Evolutionary conservation across 2,113 vertebrate species (phyloP), one percentile per base, ranked within the genome.

Genomic region (Sterrhoptilus dennistouni): DNA sequence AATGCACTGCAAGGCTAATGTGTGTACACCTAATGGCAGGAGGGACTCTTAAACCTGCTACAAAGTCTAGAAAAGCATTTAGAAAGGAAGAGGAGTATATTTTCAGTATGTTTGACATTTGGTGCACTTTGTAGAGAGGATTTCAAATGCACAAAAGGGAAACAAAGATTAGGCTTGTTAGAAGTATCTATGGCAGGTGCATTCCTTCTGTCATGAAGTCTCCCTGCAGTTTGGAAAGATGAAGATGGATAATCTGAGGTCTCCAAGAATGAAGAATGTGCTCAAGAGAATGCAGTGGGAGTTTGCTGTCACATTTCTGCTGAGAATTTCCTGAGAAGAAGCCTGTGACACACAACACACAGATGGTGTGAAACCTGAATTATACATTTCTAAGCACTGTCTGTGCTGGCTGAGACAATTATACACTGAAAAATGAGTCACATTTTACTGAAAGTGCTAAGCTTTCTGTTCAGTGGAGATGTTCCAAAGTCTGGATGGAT

Each of bases 311-410:
- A 29, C 0, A 0, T 57, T 90, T 77, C 64, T 89, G 54, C 40
- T 53, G 57, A 33, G 57, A 19, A 22, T 86, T 81, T 80, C 31
- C 45, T 65, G 72, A 45, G 57, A 50, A 45, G 54, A 87, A 22
- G 28, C 28, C 19, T 75, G 6, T 33, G 31, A 35, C 24, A 57
- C 11, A n/a, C 17, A 14, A 3, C 22, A 23, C 9, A 5, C 8
- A 83, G 40, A 15, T 33, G 12, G n/a, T 50, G 29, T 42, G 82
- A 33, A 79, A 56, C 24, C 31, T 68, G 19, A 63, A 42, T 88
- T 5, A 4, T 0, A 1, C 3, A 0, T 63, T 86, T 80, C 40
- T 64, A 44, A 56, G n/a, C 13, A 3, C 23, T 45, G 53, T 1
- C 36, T 64, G 21, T 76, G n/a, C 60, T 77, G 72, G 11, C 12